These are phyloP conservation scores for Cydia pomonella DNA, from an alignment of 1,140 invertebrate species.

Conservation along the genomic window DNA sequence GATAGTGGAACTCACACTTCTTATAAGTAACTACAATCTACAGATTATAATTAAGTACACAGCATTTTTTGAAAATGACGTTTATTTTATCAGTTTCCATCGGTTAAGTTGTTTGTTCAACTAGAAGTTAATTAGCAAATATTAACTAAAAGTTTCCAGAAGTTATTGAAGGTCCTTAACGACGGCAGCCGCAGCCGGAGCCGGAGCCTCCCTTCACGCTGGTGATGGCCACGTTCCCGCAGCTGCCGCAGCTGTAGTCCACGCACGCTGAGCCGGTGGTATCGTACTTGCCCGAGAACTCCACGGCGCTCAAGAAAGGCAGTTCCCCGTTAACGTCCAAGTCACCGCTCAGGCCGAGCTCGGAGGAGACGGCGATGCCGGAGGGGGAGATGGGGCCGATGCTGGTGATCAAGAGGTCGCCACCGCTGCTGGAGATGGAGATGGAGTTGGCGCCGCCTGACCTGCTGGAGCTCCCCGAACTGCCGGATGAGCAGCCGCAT, in stretches of 20 bases:
- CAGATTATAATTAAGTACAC: too few relatives aligned
- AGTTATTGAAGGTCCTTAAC: constrained; percentile 33
- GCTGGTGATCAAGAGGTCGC: not conserved
- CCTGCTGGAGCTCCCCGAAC: not conserved
- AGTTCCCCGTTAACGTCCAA: not conserved
- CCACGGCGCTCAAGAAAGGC: constrained; percentile 27
- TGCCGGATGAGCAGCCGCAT: not conserved
- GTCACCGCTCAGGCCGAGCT: not conserved
- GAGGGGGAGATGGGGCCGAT: constrained; percentile 30
- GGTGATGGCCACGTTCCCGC: constrained; percentile 7
- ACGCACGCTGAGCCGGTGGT: not conserved
- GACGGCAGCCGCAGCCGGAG: not conserved
- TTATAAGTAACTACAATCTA: too few relatives aligned
- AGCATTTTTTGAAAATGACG: too few relatives aligned
- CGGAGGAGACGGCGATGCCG: constrained; percentile 23
- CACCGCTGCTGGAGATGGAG: not conserved
- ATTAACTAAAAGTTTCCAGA: too few relatives aligned
- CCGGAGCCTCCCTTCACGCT: not conserved
- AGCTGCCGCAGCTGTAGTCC: constrained; percentile 25
- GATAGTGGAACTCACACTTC: too few relatives aligned
- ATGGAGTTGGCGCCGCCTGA: too few relatives aligned
- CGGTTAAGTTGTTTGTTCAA: too few relatives aligned
- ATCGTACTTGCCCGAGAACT: not conserved
- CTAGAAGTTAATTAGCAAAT: too few relatives aligned
- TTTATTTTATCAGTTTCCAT: too few relatives aligned